Evolutionary conservation across 2,113 vertebrate species (phyloP).

Genomic region (Ophiodon elongatus): DNA sequence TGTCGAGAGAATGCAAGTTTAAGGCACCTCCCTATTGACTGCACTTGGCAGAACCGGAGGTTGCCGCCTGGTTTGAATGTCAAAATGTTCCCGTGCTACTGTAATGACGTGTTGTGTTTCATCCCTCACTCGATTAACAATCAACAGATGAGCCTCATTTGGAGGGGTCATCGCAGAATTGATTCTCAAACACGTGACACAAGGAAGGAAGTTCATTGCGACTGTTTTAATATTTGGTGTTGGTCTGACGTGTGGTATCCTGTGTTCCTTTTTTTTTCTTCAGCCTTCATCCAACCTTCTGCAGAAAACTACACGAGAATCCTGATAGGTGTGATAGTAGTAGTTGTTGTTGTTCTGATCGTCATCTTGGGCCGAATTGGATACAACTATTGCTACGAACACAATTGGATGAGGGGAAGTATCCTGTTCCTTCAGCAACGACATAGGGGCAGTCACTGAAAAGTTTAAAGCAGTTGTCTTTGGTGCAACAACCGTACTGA

Average conservation of each 20-base stretch:
- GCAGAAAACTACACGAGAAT: neutral
- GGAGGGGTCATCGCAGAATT: rapidly evolving
- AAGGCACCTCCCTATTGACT: too few relatives aligned
- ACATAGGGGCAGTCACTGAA: too few relatives aligned
- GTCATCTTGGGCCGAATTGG: rapidly evolving
- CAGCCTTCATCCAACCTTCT: neutral
- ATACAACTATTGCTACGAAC: neutral
- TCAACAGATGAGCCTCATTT: constrained; percentile 16
- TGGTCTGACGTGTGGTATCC: neutral
- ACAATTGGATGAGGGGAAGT: too few relatives aligned
- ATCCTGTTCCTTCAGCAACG: too few relatives aligned
- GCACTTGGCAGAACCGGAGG: too few relatives aligned
- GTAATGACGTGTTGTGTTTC: neutral
- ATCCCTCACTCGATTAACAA: neutral
- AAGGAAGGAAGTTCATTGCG: neutral
- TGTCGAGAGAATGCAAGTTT: too few relatives aligned
- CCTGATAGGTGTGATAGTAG: rapidly evolving
- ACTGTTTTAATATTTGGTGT: neutral
- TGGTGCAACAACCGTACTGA: too few relatives aligned
- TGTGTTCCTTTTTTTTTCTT: constrained; percentile 7
- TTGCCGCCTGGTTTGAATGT: neutral
- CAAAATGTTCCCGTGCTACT: neutral
- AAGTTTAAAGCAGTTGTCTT: too few relatives aligned
- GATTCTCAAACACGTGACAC: neutral
- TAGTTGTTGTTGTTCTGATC: rapidly evolving